Evolutionary conservation across 2,113 vertebrate species (phyloP).

Genomic region (Tichodroma muraria): DNA sequence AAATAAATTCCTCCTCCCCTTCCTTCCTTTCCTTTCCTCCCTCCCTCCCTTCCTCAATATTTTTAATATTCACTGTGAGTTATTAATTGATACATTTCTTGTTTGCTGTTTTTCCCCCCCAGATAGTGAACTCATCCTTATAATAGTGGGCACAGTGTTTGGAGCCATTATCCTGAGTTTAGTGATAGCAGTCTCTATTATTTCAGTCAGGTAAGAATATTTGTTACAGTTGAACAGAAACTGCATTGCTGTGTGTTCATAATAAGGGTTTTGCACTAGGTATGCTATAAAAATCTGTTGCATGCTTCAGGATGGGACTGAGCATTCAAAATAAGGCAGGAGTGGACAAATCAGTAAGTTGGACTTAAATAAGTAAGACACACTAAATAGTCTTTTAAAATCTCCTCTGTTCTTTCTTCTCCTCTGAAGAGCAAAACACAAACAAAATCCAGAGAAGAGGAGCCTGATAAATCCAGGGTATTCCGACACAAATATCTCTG

Average conservation of each 20-base stretch:
- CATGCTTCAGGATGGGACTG: neutral
- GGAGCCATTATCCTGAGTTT: conserved; percentile 47
- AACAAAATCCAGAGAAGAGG: neutral
- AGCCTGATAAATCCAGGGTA: neutral
- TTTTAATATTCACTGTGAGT: neutral
- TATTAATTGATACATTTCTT: neutral
- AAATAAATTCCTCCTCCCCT: neutral
- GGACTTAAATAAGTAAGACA: neutral
- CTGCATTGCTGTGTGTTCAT: neutral
- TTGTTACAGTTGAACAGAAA: neutral
- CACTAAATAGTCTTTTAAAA: neutral
- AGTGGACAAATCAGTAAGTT: neutral
- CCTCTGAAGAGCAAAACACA: neutral
- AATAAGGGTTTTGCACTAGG: neutral
- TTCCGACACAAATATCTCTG: neutral
- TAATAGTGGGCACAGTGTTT: conserved; percentile 51
- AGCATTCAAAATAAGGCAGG: neutral
- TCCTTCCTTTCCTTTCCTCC: too few species aligned
- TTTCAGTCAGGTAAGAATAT: conserved; percentile 45
- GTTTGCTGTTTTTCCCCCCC: neutral
- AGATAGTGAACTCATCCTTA: conserved; percentile 67
- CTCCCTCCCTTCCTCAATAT: neutral
- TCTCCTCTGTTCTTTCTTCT: neutral
- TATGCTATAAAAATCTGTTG: neutral
- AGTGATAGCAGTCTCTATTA: neutral